phyloP scores from a whole-genome alignment of 1,140 invertebrate species.

The Drosophila insularis region DNA sequence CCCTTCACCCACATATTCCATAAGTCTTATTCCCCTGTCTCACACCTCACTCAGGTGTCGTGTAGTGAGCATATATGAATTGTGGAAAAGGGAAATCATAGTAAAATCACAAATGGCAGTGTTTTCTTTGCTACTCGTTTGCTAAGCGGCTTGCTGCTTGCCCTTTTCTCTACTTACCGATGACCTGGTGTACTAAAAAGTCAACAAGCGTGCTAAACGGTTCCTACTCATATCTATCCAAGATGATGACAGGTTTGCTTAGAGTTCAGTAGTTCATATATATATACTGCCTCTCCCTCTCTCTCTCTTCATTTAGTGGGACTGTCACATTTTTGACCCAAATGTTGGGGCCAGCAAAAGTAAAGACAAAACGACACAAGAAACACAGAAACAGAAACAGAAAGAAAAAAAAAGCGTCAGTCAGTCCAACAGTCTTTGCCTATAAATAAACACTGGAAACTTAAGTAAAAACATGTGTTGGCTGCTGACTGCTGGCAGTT shows the following conservation, averaged over 20 bases:
- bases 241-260: constrained; percentile 7
- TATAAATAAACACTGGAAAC: constrained; percentile 45
- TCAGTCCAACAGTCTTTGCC: neutral
- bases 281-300: neutral
- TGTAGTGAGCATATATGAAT: neutral
- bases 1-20: neutral
- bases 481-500: constrained; percentile 26
- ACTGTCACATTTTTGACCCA: constrained; percentile 26
- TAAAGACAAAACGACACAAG: constrained; percentile 12
- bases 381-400: neutral
- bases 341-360: constrained; percentile 36
- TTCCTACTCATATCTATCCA: constrained; percentile 1
- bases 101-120: constrained; percentile 38
- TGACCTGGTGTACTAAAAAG: constrained; percentile 56
- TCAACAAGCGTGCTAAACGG: constrained; percentile 57
- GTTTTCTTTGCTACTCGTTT: constrained; percentile 20
- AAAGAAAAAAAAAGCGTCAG: constrained; percentile 10
- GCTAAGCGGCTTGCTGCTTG: constrained; percentile 56
- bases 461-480: constrained; percentile 57
- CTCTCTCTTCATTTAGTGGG: neutral
- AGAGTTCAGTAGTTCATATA: constrained; percentile 44
- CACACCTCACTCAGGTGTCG: constrained; percentile 23
- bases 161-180: constrained; percentile 42
- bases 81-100: constrained; percentile 38
- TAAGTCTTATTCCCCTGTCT: neutral